Conservation (phyloP, 1,140 invertebrate species). For the Calephelis virginiensis region DNA sequence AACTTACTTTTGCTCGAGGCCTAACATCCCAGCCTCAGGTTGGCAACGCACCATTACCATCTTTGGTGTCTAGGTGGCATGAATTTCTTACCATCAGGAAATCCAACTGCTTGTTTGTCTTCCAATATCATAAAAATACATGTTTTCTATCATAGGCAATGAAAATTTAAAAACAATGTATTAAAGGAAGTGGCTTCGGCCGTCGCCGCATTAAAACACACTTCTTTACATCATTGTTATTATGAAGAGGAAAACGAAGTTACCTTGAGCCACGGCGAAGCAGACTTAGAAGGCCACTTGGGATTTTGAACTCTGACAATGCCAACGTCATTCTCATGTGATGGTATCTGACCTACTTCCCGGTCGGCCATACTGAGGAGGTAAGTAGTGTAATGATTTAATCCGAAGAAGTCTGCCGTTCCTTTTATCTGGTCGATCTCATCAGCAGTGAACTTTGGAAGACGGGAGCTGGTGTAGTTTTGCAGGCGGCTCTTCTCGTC, state of each 20-base stretch:
- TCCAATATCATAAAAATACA: not conserved
- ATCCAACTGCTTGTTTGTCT: no score
- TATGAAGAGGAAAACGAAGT: slow-evolving; percentile 12
- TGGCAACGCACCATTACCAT: no score
- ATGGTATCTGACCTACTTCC: slow-evolving; percentile 64
- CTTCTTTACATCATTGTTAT: not conserved
- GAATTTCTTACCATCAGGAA: no score
- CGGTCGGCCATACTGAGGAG: slow-evolving; percentile 63
- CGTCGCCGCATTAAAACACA: not conserved
- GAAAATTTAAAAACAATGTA: no score
- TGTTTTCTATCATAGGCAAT: no score
- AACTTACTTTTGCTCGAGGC: no score
- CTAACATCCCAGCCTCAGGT: no score
- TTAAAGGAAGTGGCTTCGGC: not conserved
- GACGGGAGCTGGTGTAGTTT: slow-evolving; percentile 80
- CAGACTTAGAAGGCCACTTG: slow-evolving; percentile 72
- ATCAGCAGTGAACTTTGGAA: slow-evolving; percentile 81
- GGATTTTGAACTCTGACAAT: slow-evolving; percentile 70
- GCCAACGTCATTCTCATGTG: slow-evolving; percentile 73
- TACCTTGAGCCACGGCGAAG: slow-evolving; percentile 76
- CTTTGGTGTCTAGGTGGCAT: no score
- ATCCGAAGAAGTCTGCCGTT: slow-evolving; percentile 80
- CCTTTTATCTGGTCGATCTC: slow-evolving; percentile 79
- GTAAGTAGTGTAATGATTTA: slow-evolving; percentile 82
- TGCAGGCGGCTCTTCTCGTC: slow-evolving; percentile 80